These are phyloP conservation scores for Corythornis vintsioides DNA, from an alignment of 2,113 vertebrate species.

Conservation along the genomic window DNA sequence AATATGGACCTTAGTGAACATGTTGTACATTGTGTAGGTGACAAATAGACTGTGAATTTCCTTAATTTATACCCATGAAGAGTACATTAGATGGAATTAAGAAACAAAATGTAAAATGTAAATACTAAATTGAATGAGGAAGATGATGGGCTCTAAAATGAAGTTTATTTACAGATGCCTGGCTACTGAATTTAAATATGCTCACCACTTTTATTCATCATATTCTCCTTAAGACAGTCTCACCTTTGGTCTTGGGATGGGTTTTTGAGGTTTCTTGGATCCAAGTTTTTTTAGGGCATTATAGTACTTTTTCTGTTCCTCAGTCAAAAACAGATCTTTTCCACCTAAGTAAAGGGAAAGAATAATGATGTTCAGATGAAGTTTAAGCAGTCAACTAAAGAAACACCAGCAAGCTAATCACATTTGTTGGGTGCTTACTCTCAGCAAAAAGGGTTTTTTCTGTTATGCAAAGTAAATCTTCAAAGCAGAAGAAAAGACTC, in stretches of 20 bases:
- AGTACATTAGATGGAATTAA: not conserved
- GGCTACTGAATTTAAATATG: not conserved
- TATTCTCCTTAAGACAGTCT: slow-evolving; percentile 24
- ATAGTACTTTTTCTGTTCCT: slow-evolving; percentile 98
- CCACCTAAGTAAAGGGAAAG: slow-evolving; percentile 88
- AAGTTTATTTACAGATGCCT: not conserved
- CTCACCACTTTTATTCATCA: not conserved
- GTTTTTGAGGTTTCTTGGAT: slow-evolving; percentile 93
- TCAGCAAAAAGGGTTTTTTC: not conserved
- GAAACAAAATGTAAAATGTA: not conserved
- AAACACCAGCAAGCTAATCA: not conserved
- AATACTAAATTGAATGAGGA: not conserved
- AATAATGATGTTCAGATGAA: slow-evolving; percentile 59
- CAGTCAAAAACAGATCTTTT: slow-evolving; percentile 95
- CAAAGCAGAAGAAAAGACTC: not conserved
- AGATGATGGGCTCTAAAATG: not conserved
- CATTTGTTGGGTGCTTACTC: not conserved
- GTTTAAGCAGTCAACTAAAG: not conserved
- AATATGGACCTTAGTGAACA: not conserved
- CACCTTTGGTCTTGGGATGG: slow-evolving; percentile 91
- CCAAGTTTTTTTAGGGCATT: slow-evolving; percentile 97
- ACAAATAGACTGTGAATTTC: not conserved
- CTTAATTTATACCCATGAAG: not conserved
- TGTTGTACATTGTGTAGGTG: not conserved
- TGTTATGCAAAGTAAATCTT: not conserved